Conservation (phyloP, 1,140 invertebrate genomes). For the Pseudomyrmex dendroicus region DNA sequence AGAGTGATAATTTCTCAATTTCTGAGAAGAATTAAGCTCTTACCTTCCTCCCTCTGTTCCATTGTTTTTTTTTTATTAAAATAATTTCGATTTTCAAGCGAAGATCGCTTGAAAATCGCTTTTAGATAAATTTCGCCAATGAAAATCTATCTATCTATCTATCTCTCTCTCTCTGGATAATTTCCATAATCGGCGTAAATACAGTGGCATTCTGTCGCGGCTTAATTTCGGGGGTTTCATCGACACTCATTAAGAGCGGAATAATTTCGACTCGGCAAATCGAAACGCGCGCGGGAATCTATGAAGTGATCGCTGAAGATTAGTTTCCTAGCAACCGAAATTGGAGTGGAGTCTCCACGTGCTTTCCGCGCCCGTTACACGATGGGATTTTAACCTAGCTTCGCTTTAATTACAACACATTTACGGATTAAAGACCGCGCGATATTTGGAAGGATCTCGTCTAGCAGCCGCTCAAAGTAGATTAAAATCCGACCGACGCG, state of each 20-base stretch:
- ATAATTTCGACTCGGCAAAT: conserved; percentile 50
- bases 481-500: conserved; percentile 12
- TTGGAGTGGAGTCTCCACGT: conserved; percentile 44
- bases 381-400: conserved; percentile 23
- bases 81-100: no score
- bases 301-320: conserved; percentile 36
- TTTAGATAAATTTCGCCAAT: neutral
- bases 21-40: no score
- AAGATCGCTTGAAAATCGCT: no score
- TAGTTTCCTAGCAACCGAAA: conserved; percentile 57
- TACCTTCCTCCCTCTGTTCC: no score
- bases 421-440: conserved; percentile 52
- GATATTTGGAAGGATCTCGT: conserved; percentile 31
- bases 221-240: conserved; percentile 15
- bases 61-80: no score
- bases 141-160: neutral
- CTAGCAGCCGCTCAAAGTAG: conserved; percentile 8
- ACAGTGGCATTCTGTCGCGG: neutral
- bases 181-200: neutral
- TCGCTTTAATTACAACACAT: conserved; percentile 56
- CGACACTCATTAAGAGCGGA: conserved; percentile 32
- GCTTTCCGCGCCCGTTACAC: conserved; percentile 30
- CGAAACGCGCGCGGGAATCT: conserved; percentile 39
- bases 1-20: no score
- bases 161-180: neutral